Evolutionary conservation across 2,797 vertebrate species (phyloP), one percentile per base, ranked within the genome.

Genomic region (Cyprinodon diabolis): DNA sequence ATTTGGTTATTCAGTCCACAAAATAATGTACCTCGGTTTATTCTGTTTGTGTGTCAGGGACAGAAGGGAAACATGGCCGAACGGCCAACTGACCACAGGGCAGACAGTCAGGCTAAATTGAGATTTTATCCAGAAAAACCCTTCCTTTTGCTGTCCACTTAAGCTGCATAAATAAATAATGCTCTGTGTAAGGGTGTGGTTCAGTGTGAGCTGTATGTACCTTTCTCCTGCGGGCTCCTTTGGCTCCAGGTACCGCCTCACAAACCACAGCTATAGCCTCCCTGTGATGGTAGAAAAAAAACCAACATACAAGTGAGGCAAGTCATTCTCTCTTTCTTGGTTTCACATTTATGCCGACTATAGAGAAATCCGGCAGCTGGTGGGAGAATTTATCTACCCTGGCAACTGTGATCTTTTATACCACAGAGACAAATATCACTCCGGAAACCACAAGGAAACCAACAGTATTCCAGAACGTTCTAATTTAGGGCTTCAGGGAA

Each of bases 241-340:
- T 99, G 87, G 97, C 97, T 87, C 97, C 96, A 0, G 98, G 98
- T 83, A 99, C 97, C 0, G 97, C 97, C 85, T 99, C 98, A 4
- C 97, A 99, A 82, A 99, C 97, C 91, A 98, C 94, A 75, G 97
- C 96, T 78, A 99, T 99, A 19, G 98, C 98, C 92, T 99, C 98
- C 91, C 98, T 99, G 94, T 75, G 85, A 87, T 73, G 84, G 48
- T 84, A 37, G 82, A 79, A 72, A 78, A 76, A 90, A 35, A 40
- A 48, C 75, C 69, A 76, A 19, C 51, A 81, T 60, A 69, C 71
- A 19, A 4, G 80, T 89, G 69, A 79, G 11, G 13, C 74, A 72
- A 72, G 65, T 56, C 74, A 75, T 72, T 78, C 82, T 76, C 62
- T 47, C n/a, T 87, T 86, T 49, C 67, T 79, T 43, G 25, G 74